A percentile compares a stretch with the other conserved stretches of the same genome.
Evolutionary conservation across 2,113 vertebrate species (phyloP).

Genomic region (Leucosticte australis): DNA sequence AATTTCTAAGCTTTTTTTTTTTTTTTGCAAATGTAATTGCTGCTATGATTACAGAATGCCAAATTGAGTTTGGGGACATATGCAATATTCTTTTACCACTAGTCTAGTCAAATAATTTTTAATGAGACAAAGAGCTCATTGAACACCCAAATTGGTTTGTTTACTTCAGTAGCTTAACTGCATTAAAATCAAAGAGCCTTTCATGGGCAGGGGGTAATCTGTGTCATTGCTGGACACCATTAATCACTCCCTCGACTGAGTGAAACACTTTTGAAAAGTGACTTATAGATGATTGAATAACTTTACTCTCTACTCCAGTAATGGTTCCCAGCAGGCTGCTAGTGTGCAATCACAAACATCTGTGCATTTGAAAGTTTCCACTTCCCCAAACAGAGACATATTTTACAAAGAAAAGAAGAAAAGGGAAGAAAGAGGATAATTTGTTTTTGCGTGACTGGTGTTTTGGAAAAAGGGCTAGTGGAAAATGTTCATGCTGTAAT

Average conservation of each 20-base stretch:
- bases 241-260: conserved; percentile 16
- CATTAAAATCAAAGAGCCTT: conserved; percentile 23
- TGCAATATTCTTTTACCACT: neutral
- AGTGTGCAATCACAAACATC: neutral
- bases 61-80: neutral
- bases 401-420: neutral
- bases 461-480: neutral
- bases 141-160: conserved; percentile 19
- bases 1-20: conserved; percentile 20
- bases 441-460: neutral
- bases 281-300: neutral
- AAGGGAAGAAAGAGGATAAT: neutral
- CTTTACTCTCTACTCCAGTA: neutral
- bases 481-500: neutral
- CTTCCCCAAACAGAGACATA: neutral
- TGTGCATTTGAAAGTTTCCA: neutral
- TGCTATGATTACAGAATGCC: conserved; percentile 24
- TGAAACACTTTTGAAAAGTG: neutral
- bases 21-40: conserved; percentile 17
- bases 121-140: neutral
- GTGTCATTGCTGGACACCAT: neutral
- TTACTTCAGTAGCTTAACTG: conserved; percentile 42
- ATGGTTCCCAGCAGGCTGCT: neutral
- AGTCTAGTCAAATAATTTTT: conserved; percentile 32
- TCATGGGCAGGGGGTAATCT: neutral